These are phyloP conservation scores for Paratilapia polleni DNA, from an alignment of 2,113 vertebrate genomes.

Conservation along the genomic window DNA sequence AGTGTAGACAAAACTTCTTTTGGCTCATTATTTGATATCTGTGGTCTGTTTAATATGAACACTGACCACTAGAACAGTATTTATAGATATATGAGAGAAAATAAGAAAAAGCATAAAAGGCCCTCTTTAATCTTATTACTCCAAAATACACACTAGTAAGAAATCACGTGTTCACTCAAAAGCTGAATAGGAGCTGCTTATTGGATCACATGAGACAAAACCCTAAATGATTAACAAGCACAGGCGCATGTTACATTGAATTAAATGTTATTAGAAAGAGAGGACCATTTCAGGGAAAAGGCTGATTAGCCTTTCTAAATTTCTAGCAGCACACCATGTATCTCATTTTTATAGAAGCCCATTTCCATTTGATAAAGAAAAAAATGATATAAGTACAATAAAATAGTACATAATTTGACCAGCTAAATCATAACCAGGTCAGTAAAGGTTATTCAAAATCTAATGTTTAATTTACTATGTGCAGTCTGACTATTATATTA, in stretches of 20 bases:
- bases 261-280: background rate
- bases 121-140: background rate
- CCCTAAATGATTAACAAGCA: too few relatives aligned
- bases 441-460: background rate
- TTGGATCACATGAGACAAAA: background rate
- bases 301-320: background rate
- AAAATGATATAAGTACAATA: background rate
- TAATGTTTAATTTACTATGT: too few relatives aligned
- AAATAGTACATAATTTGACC: background rate
- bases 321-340: background rate
- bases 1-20: background rate
- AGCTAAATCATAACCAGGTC: background rate
- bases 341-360: background rate
- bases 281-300: background rate
- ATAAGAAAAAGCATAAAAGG: background rate
- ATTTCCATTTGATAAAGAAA: background rate
- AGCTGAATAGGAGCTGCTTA: background rate
- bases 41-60: background rate
- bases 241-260: too few relatives aligned
- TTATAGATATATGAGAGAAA: background rate
- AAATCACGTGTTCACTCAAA: background rate
- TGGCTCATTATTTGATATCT: background rate
- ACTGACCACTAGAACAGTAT: background rate
- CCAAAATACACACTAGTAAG: background rate
- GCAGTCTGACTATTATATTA: too few relatives aligned